phyloP scores from a whole-genome alignment of 2,888 invertebrate species.

The Zele albiditarsus region DNA sequence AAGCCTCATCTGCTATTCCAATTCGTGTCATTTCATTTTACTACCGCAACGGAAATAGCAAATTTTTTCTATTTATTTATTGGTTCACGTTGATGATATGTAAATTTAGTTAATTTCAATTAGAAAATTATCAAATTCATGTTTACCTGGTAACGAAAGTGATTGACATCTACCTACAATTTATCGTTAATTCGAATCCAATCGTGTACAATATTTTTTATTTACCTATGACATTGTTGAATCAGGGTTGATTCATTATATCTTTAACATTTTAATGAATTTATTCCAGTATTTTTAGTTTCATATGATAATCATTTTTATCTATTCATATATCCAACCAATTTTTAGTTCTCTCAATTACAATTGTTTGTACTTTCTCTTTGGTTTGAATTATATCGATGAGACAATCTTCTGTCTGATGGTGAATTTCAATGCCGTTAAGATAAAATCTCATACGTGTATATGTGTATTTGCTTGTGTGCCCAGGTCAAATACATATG shows the following conservation, averaged over 20 bases:
- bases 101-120: too few relatives aligned
- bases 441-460: background rate
- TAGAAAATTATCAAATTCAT: too few relatives aligned
- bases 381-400: background rate
- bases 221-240: too few relatives aligned
- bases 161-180: too few relatives aligned
- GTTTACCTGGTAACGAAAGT: too few relatives aligned
- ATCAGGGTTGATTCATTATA: too few relatives aligned
- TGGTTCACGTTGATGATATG: too few relatives aligned
- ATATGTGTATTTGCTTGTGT: background rate
- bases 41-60: background rate
- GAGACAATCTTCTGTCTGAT: background rate
- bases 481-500: background rate
- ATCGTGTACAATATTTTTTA: too few relatives aligned
- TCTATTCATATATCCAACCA: background rate
- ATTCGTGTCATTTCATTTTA: conserved; percentile 34
- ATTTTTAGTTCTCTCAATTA: too few relatives aligned
- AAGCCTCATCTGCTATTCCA: conserved; percentile 46
- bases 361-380: background rate
- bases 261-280: too few relatives aligned
- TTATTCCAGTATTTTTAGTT: background rate
- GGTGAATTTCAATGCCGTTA: background rate
- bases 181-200: too few relatives aligned
- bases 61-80: conserved; percentile 3
- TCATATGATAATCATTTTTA: background rate